Evolutionary conservation across 2,797 vertebrate species (phyloP), one percentile per base, ranked within the genome.

Genomic region (Chelmon rostratus): DNA sequence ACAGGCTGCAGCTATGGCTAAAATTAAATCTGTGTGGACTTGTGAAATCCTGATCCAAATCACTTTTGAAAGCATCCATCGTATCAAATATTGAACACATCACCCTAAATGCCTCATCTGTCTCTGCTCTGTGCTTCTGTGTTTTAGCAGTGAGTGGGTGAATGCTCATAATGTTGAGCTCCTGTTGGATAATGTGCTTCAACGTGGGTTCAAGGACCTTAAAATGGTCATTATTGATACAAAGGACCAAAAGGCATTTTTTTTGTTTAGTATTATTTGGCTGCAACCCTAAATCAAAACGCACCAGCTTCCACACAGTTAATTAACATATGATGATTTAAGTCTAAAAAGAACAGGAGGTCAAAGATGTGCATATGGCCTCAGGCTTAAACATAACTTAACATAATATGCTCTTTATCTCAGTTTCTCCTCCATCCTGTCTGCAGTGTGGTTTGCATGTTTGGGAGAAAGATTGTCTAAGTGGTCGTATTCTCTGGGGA

Each of bases 181-280:
- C 47, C 61, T 50, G 31, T 33, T 71, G 70, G 63, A 77, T 88
- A 70, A 83, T 88, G 62, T 52, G 50, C 63, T 76, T 82, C 61
- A 79, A 44, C 72, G 46, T 66, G 59, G 50, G 33, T 82, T 78
- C 57, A 75, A 67, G 42, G 28, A 68, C 44, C 54, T 73, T 25
- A 59, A 57, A 83, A 68, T 31, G 21, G 19, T 66, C 47, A 31
- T 79, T 76, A 75, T 52, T 83, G 65, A 74, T 67, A 46, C 31
- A 47, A 77, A 52, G 31, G 31, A 76, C 42, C 2, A 82, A 76
- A 79, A 71, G 42, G 46, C 35, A 56, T 40, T 64, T n/a, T 73
- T 23, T 6, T 59, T 8, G 59, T 38, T 37, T 28, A 50, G 33
- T 56, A 47, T 40, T 21, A 61, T 68, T 50, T 54, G 37, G 21